These are phyloP conservation scores for Alcis repandata DNA, from an alignment of 2,888 invertebrate genomes.

Conservation along the genomic window DNA sequence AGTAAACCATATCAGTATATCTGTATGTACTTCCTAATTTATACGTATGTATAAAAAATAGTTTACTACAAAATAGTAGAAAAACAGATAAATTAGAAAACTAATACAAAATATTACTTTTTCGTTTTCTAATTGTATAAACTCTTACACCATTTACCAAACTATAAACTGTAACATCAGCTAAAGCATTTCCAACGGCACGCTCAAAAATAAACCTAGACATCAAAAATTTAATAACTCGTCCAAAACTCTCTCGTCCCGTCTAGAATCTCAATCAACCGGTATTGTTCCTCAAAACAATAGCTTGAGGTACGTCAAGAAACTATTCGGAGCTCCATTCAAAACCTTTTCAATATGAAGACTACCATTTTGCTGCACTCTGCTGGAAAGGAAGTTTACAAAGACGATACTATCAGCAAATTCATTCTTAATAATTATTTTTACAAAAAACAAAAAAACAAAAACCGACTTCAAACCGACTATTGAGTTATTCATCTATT, in stretches of 20 bases:
- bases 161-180: neutral
- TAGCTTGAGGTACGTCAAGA: constrained; percentile 17
- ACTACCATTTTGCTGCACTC: constrained; percentile 3
- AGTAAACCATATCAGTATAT: too few relatives aligned
- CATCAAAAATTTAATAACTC: constrained; percentile 18
- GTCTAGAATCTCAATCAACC: constrained; percentile 32
- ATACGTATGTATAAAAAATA: too few relatives aligned
- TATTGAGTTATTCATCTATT: too few relatives aligned
- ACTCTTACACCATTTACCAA: too few relatives aligned
- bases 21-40: too few relatives aligned
- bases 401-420: constrained; percentile 8
- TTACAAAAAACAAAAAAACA: too few relatives aligned
- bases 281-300: constrained; percentile 36
- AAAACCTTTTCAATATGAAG: constrained; percentile 27
- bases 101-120: too few relatives aligned
- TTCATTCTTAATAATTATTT: constrained; percentile 13
- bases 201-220: neutral
- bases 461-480: too few relatives aligned
- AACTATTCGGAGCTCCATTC: constrained; percentile 29
- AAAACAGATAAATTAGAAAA: too few relatives aligned
- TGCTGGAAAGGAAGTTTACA: constrained; percentile 7
- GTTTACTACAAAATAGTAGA: too few relatives aligned
- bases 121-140: too few relatives aligned
- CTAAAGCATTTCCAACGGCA: neutral
- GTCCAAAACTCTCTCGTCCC: constrained; percentile 1